phyloP scores from a whole-genome alignment of 2,797 vertebrate species.

The Gambelia wislizenii region DNA sequence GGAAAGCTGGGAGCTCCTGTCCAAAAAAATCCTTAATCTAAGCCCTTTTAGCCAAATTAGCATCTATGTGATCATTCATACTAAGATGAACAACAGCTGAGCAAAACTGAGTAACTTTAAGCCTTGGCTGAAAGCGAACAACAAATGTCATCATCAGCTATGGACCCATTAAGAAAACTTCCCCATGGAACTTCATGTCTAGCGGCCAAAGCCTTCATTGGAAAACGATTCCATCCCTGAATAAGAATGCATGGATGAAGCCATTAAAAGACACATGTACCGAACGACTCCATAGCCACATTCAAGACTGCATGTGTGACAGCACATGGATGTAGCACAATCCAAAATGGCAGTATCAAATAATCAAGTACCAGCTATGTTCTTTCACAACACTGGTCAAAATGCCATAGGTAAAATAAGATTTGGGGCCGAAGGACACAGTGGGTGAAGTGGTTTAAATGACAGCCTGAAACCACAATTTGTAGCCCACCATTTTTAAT shows the following conservation, averaged over 20 bases:
- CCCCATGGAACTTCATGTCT: background rate
- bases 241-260: background rate
- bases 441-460: background rate
- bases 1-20: too few species aligned
- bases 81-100: constrained; percentile 1
- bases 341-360: background rate
- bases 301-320: background rate
- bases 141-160: background rate
- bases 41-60: background rate
- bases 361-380: background rate
- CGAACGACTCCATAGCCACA: background rate
- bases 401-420: too few species aligned
- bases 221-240: too few species aligned
- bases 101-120: background rate
- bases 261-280: background rate
- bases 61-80: background rate
- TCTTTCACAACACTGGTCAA: too few species aligned
- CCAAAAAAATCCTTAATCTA: too few species aligned
- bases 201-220: background rate
- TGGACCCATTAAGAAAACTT: background rate
- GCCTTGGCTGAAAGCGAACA: background rate
- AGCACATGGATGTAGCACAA: background rate
- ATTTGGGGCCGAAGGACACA: too few species aligned
- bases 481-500: background rate
- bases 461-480: background rate